These are phyloP conservation scores for Dyspetes luteomarginatus DNA, from an alignment of 2,888 invertebrate species.

Conservation along the genomic window DNA sequence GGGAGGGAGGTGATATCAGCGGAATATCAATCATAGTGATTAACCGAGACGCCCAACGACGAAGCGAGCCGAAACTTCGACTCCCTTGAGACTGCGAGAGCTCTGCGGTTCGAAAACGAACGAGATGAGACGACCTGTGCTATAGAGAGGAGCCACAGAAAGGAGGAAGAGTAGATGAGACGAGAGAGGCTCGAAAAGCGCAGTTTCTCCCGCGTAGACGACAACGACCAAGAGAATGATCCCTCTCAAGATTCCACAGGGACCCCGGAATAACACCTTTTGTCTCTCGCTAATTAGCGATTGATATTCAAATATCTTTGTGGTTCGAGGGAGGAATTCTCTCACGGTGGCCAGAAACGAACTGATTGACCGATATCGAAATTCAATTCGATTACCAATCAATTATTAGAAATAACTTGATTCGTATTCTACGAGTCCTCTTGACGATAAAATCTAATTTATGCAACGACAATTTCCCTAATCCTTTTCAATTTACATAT, in stretches of 20 bases:
- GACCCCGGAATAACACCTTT: slow-evolving; percentile 80
- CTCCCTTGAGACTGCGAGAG: slow-evolving; percentile 57
- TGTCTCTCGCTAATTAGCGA: slow-evolving; percentile 78
- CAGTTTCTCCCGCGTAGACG: slow-evolving; percentile 30
- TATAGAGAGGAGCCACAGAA: slow-evolving; percentile 26
- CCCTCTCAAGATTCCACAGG: slow-evolving; percentile 17
- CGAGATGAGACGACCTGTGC: slow-evolving; percentile 63
- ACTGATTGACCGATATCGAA: slow-evolving; percentile 48
- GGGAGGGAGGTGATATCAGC: slow-evolving; percentile 80
- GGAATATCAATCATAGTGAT: slow-evolving; percentile 84
- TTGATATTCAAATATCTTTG: slow-evolving; percentile 76
- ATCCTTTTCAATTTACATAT: slow-evolving; percentile 1
- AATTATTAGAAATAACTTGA: slow-evolving; percentile 18
- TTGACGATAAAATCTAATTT: slow-evolving; percentile 1
- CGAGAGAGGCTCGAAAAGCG: slow-evolving; percentile 30
- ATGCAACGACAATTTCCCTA: not conserved
- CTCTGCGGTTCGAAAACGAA: slow-evolving; percentile 50
- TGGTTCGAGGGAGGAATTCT: not conserved
- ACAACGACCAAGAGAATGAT: slow-evolving; percentile 46
- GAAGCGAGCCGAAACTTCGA: slow-evolving; percentile 61
- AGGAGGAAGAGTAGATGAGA: slow-evolving; percentile 49
- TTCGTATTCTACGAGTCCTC: slow-evolving; percentile 14
- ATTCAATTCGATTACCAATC: slow-evolving; percentile 38
- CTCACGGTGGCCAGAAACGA: not conserved
- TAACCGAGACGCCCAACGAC: slow-evolving; percentile 80